Base-by-base conservation (phyloP, 2,113 vertebrate genomes). In the Eretmochelys imbricata region DNA sequence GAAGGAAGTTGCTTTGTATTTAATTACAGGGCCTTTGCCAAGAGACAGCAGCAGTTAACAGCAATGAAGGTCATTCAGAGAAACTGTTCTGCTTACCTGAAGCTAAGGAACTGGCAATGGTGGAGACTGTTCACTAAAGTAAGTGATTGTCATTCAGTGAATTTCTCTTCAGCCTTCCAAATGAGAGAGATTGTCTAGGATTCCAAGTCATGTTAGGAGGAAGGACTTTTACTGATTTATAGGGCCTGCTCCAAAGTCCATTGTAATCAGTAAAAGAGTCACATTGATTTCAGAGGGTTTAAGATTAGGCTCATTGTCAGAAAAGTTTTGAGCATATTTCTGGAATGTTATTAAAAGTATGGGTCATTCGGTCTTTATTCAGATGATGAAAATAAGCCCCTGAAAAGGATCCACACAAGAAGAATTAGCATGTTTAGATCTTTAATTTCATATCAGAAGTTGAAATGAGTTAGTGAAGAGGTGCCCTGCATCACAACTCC, bases 111-210 rank as follows among this genome's bases (percentile, higher is more conserved):
- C 98, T 99, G 99, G 99, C 99, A 99, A 93, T 99, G 99, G 99
- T 99, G 99, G 99, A 98, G 99, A 85, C 98, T 99, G 29, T 99
- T 99, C 93, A 99, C 99, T 42, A 99, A 99, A 98, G 99, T 99
- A 91, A 97, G 98, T 95, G 75, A 42, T 1, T 17, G 1, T 14
- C 82, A 1, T 38, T 1, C 14, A 1, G 42, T 53, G 38, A 86
- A 92, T 82, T 54, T 76, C 27, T 87, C 8, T 22, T 50, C 46
- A 8, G 24, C 31, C 59, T 87, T 94, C 53, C 75, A 51, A 81
- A 91, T 78, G 38, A 90, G 25, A 86, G 88, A 80, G 20, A 0
- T 69, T 25, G 46, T 38, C 65, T 35, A 16, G 7, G 49, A 57
- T 31, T 50, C 19, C 1, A 2, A 86, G 20, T 42, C 4, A 17